Evolutionary conservation across 1,140 invertebrate species (phyloP), one percentile per base, ranked within the genome.

Genomic region (Mesaphorura yosii): DNA sequence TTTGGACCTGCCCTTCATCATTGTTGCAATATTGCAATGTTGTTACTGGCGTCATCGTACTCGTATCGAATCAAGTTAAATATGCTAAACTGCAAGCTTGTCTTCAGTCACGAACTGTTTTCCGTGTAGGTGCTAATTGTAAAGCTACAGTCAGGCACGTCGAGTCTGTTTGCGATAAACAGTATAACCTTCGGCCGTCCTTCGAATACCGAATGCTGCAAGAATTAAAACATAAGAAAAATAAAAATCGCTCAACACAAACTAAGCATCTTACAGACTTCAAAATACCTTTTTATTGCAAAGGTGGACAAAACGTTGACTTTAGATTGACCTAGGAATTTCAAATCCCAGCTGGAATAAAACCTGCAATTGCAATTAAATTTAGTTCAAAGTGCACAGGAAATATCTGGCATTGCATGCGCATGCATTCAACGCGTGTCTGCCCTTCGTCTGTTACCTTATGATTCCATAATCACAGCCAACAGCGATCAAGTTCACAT

Each of bases 331-430:
- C 58, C 58, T n/a, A 63, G 34, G 26, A 58, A 54, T 46, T 58
- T 59, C 38, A 63, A 19, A 22, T 59, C 57, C 57, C 57, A 63
- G 6, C 51, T 55, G 1, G 57, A 63, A 34, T 59, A 59, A 44
- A 63, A 59, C 42, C 54, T 62, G 27, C 1, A 51, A 34, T 23
- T 10, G 7, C 19, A 52, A 19, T 37, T 49, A 42, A 29, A 27
- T 28, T 6, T 47, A 23, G 42, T 27, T 49, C 2, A 48, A n/a
- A 53, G 25, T 27, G 37, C 22, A 53, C 26, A 4, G 3, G 12
- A 47, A 50, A 31, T 14, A 17, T 15, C 7, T 41, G 40, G 22
- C 10, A 15, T 6, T 6, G 20, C 22, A n/a, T 7, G 15, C 40
- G 17, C 15, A 20, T 42, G 14, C 23, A 39, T 5, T 52, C 17